Evolutionary conservation across 2,888 invertebrate species (phyloP), one percentile per base, ranked within the genome.

Genomic region (Timema podura): DNA sequence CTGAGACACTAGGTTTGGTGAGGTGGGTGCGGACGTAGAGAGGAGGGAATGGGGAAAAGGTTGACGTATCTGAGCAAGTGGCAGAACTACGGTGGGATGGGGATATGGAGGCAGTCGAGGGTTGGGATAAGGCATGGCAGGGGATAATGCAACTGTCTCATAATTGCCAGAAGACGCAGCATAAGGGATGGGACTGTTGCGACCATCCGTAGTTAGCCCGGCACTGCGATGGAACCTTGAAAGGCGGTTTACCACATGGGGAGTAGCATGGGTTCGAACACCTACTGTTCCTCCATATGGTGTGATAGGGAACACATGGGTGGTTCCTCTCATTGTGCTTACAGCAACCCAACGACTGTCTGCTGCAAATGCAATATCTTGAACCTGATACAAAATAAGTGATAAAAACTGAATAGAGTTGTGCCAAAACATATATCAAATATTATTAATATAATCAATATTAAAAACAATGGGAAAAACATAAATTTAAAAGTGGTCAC

Each of bases 331-430:
- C 70, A 96, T 87, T 0, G 98, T 96, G 57, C 95, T 95, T 6
- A 98, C 89, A 2, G 96, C 93, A n/a, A 95, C 91, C 98, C 98
- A 99, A 69, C 99, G 90, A 47, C 92, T 92, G 83, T 99, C 98
- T 71, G 89, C 85, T 0, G 97, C 95, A 79, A 98, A 95, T 67
- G 92, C 88, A 80, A 97, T 92, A 79, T 97, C 94, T 85, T 91
- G 84, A 7, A 74, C 74, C 74, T 74, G 54, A 13, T 64, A 68
- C 46, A 65, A 30, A 16, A 64, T 57, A 59, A 49, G 49, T 49
- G 9, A 11, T 49, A 49, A 11, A n/a, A n/a, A n/a, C n/a, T n/a
- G n/a, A n/a, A n/a, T n/a, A n/a, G n/a, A n/a, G n/a, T n/a, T n/a
- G n/a, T n/a, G n/a, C n/a, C n/a, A n/a, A n/a, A n/a, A n/a, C n/a